Evolutionary conservation across 2,797 vertebrate species (phyloP), one percentile per base, ranked within the genome.

Genomic region (Labroides dimidiatus): DNA sequence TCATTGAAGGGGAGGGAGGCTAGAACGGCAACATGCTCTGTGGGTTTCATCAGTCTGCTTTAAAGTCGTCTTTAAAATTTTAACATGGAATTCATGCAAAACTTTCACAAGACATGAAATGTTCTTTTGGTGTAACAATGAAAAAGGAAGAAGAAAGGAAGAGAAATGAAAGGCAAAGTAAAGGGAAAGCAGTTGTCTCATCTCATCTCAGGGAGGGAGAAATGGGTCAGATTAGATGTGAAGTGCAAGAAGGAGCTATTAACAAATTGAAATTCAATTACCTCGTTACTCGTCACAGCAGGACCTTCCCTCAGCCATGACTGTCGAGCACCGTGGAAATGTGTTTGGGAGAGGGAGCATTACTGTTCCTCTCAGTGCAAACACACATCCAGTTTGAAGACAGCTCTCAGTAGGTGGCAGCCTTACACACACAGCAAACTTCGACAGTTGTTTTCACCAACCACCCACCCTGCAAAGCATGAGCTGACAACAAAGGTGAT

Each of bases 391-490:
- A 71, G 58, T 62, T 20, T 72, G 64, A 69, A 68, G 49, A 19
- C 59, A 43, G 47, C 50, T 81, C 78, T 85, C 87, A 87, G 84
- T 81, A 86, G 84, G 84, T 88, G 86, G 89, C 87, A 87, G 87
- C 75, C 68, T 84, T 66, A 72, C 80, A 82, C 86, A 78, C 19
- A 2, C 43, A 76, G 65, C 69, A 12, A n/a, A 57, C 24, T 41
- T 47, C 10, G 47, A 42, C 21, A 20, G 36, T 48, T 60, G 23
- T 23, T 64, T 20, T 37, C 48, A 33, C 15, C 53, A 61, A 0
- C 50, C 62, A 51, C 16, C 17, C 44, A 57, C 68, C 44, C 47
- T 67, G 49, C 30, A 3, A 69, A 24, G 55, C 52, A 41, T 43
- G 4, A 27, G 42, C 15, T 55, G 57, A 64, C 30, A 24, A 21